Base-by-base conservation (phyloP, 1,140 invertebrate genomes). In the Colletes latitarsis region DNA sequence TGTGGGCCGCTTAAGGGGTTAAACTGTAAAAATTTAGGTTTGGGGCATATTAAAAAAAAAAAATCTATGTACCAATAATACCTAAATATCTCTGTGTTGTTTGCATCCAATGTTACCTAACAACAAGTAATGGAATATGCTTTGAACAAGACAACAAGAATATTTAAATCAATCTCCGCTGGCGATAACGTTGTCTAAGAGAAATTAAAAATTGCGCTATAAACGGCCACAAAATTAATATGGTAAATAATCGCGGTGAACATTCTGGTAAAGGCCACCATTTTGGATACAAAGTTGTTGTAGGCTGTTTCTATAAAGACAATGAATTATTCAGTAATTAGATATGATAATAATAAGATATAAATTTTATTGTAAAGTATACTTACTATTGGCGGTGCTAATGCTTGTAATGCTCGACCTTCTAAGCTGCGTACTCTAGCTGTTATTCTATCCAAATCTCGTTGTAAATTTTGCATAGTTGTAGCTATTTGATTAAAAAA, bases 191-290 rank as follows among this genome's bases (percentile, higher is more conserved):
- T 83, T 91, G 90, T 19, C 84, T 88, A 53, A 88, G 85, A 53
- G 78, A 84, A 63, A 94, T 83, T 55, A 94, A 82, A 80, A 92
- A 90, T 81, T 93, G 93, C 57, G 93, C 94, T 43, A 95, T 53
- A 82, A 96, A 95, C 21, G 95, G 95, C 95, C 95, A 96, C 19
- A 94, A 53, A 21, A 95, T 92, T 68, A 95, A 86, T 52, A 95
- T 90, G 21, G 92, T 89, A 43, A 95, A 93, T 82, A 95, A 92
- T 43, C 92, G 87, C 4, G 94, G 94, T 1, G 94, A 94, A 69
- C 95, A 94, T 74, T 94, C 92, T 39, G 87, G 77, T 15, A 95
- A 90, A 66, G 94, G 94, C 94, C 94, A 95, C 94, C 94, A 95
- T 67, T 86, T 90, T 6, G 94, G 90, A 80, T 91, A 85, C 15